A percentile compares a stretch with the other conserved stretches of the same genome.
phyloP scores from a whole-genome alignment of 2,113 vertebrate genomes.

The Chitala chitala region DNA sequence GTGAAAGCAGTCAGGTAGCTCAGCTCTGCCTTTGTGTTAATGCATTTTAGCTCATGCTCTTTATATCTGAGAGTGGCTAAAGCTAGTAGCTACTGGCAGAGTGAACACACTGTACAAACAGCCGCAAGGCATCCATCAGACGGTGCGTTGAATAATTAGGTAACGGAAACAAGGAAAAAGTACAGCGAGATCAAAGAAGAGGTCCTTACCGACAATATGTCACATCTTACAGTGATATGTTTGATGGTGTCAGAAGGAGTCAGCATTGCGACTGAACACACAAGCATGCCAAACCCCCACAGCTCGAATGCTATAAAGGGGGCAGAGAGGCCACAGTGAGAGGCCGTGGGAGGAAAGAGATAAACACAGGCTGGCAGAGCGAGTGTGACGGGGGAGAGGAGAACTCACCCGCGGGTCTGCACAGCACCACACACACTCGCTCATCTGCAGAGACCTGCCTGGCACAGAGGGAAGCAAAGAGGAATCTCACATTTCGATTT shows the following conservation, averaged over 20 bases:
- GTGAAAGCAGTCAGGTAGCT: constrained; percentile 44
- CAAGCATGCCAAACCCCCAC: too few species aligned
- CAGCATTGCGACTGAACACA: too few species aligned
- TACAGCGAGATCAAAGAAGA: background rate
- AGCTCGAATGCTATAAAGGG: too few species aligned
- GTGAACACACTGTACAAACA: background rate
- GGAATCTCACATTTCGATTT: constrained; percentile 31
- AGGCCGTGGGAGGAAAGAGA: too few species aligned
- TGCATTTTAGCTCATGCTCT: constrained; percentile 39
- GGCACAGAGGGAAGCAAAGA: constrained; percentile 27
- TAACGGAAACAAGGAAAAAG: background rate
- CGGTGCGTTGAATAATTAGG: background rate
- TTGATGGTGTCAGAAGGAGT: too few species aligned
- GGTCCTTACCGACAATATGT: too few species aligned
- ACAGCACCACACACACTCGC: constrained; percentile 41
- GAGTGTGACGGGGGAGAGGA: constrained; percentile 28
- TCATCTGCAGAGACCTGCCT: constrained; percentile 38
- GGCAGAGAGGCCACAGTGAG: too few species aligned
- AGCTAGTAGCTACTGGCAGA: background rate
- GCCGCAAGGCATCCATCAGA: background rate
- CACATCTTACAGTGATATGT: too few species aligned
- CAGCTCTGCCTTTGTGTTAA: constrained; percentile 46
- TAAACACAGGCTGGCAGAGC: constrained; percentile 33
- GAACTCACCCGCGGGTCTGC: constrained; percentile 60
- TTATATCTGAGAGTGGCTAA: constrained; percentile 6